These are phyloP conservation scores for Isoperla grammatica DNA, from an alignment of 2,888 invertebrate species.

Conservation along the genomic window DNA sequence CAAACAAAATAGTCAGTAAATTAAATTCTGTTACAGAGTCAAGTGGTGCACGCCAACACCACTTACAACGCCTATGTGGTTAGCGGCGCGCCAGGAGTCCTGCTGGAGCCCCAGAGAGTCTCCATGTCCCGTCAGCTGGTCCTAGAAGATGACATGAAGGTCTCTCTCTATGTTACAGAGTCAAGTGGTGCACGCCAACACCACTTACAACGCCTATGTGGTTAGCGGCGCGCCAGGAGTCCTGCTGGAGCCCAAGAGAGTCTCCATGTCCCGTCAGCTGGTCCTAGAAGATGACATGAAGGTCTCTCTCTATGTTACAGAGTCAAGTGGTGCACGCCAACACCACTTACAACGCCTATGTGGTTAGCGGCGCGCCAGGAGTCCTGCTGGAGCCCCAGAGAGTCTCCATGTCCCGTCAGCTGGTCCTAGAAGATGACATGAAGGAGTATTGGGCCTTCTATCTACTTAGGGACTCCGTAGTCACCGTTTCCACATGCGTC, in stretches of 20 bases:
- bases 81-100: slow-evolving; percentile 54
- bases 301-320: slow-evolving; percentile 45
- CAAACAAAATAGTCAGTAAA: background rate
- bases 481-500: slow-evolving; percentile 69
- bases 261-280: slow-evolving; percentile 63
- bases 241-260: slow-evolving; percentile 51
- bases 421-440: slow-evolving; percentile 69
- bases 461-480: slow-evolving; percentile 63
- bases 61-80: slow-evolving; percentile 72
- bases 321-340: slow-evolving; percentile 63
- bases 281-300: slow-evolving; percentile 72
- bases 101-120: slow-evolving; percentile 52
- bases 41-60: slow-evolving; percentile 62
- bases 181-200: slow-evolving; percentile 57
- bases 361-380: slow-evolving; percentile 57
- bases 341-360: slow-evolving; percentile 69
- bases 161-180: slow-evolving; percentile 72
- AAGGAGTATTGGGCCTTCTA: slow-evolving; percentile 84
- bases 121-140: slow-evolving; percentile 63
- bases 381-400: slow-evolving; percentile 53
- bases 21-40: slow-evolving; percentile 48
- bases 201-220: slow-evolving; percentile 70
- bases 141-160: slow-evolving; percentile 73
- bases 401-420: slow-evolving; percentile 62
- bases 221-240: slow-evolving; percentile 57